These are phyloP conservation scores for Emmelina monodactyla DNA, from an alignment of 2,888 invertebrate species.

Conservation along the genomic window DNA sequence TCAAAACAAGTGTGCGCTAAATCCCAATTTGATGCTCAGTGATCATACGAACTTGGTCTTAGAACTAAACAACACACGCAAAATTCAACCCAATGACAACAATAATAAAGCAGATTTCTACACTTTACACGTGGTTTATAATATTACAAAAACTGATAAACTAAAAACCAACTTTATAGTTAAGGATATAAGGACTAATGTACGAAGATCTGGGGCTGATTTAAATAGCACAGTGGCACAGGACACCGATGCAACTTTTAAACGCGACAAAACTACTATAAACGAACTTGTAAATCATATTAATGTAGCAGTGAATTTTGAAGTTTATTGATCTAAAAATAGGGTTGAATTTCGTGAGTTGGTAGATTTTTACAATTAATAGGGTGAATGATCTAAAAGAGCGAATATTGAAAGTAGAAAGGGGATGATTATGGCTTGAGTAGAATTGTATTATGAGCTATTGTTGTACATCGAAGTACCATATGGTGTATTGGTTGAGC, in stretches of 20 bases:
- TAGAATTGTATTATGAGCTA: constrained; percentile 27
- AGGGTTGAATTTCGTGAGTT: constrained; percentile 20
- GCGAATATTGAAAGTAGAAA: constrained; percentile 39
- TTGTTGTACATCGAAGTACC: constrained; percentile 44
- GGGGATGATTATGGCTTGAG: constrained; percentile 47
- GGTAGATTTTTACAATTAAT: constrained; percentile 42
- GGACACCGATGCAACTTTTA: constrained; percentile 29
- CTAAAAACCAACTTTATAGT: constrained; percentile 18
- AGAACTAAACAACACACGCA: too few species aligned
- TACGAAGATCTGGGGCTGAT: constrained; percentile 11
- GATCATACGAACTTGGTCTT: too few species aligned
- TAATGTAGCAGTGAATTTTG: constrained; percentile 13
- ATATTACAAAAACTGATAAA: constrained; percentile 3
- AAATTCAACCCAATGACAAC: too few species aligned
- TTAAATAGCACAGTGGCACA: constrained; percentile 26
- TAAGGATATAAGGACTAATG: constrained; percentile 17
- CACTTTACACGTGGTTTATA: constrained; percentile 20
- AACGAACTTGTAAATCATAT: constrained; percentile 33
- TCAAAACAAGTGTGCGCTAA: constrained; percentile 57
- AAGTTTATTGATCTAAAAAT: constrained; percentile 8
- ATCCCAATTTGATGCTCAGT: constrained; percentile 41
- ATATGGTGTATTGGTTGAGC: constrained; percentile 48
- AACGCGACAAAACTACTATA: constrained; percentile 36
- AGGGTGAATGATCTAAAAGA: constrained; percentile 53
- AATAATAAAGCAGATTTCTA: neutral